phyloP scores from a whole-genome alignment of 2,888 invertebrate species.

The Liposcelis brunnea region DNA sequence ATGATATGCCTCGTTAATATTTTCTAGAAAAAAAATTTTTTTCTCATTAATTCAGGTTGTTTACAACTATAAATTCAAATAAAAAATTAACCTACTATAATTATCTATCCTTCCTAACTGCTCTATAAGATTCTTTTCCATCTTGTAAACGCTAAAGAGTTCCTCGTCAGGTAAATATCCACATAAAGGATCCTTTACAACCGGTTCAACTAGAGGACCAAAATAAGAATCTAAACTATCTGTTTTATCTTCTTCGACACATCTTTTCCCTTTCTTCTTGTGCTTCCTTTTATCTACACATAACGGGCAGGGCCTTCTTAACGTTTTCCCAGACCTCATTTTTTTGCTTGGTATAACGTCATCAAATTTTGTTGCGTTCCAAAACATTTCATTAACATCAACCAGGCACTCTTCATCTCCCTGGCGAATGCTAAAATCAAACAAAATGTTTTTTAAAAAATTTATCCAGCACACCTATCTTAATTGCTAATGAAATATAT shows the following conservation, averaged over 20 bases:
- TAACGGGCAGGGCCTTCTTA: background rate
- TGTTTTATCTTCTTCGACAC: background rate
- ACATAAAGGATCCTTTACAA: background rate
- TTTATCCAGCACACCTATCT: too few species aligned
- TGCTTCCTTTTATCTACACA: too few species aligned
- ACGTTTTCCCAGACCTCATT: background rate
- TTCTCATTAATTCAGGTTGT: too few species aligned
- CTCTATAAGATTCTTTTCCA: background rate
- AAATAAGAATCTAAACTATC: background rate
- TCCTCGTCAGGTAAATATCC: conserved; percentile 3
- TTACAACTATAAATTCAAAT: too few species aligned
- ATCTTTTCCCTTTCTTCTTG: background rate
- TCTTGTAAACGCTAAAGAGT: background rate
- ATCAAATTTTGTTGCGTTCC: background rate
- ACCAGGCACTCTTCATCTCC: background rate
- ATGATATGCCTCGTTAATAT: too few species aligned
- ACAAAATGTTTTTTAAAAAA: too few species aligned
- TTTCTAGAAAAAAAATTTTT: too few species aligned
- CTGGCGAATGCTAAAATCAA: too few species aligned
- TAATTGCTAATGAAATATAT: too few species aligned
- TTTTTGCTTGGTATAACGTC: conserved; percentile 3
- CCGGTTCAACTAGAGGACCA: background rate
- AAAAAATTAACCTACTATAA: too few species aligned
- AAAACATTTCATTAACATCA: background rate
- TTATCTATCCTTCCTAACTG: too few species aligned